These are phyloP conservation scores for Synanthedon andrenaeformis DNA, from an alignment of 2,888 invertebrate species.

Conservation along the genomic window DNA sequence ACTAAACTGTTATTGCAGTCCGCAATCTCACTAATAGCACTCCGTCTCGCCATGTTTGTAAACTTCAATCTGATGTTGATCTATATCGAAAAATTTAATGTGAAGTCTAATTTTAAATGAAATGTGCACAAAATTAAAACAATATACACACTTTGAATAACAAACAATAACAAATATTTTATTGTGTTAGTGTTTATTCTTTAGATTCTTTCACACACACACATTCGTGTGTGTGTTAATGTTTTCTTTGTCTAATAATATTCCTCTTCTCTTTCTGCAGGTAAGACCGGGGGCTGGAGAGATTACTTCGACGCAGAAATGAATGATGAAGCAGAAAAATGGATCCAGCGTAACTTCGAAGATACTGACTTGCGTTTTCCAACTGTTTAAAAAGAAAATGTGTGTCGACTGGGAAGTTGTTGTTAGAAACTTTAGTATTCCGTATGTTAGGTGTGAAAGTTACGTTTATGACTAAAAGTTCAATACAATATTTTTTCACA, in stretches of 20 bases:
- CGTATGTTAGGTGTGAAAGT: too few relatives aligned
- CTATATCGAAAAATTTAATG: too few relatives aligned
- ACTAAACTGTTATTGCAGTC: neutral
- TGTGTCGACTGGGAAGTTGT: neutral
- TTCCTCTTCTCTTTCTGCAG: conserved; percentile 17
- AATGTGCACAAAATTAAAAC: too few relatives aligned
- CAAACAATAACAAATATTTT: too few relatives aligned
- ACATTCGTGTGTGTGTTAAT: too few relatives aligned
- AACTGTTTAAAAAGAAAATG: neutral
- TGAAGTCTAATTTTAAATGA: neutral
- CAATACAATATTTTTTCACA: too few relatives aligned
- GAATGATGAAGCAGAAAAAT: conserved; percentile 66
- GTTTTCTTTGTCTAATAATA: too few relatives aligned
- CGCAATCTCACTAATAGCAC: neutral
- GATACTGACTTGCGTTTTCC: conserved; percentile 60
- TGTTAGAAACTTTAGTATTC: neutral
- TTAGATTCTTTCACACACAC: too few relatives aligned
- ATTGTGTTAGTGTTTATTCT: too few relatives aligned
- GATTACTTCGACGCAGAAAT: conserved; percentile 71
- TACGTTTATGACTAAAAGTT: too few relatives aligned
- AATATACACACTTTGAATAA: too few relatives aligned
- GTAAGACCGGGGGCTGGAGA: conserved; percentile 71
- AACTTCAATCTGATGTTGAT: neutral
- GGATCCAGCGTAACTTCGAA: conserved; percentile 68
- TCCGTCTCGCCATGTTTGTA: neutral